A percentile compares a stretch with the other conserved stretches of the same genome.
Evolutionary conservation across 2,888 invertebrate genomes (phyloP).

Genomic region (Orchestes rusci): DNA sequence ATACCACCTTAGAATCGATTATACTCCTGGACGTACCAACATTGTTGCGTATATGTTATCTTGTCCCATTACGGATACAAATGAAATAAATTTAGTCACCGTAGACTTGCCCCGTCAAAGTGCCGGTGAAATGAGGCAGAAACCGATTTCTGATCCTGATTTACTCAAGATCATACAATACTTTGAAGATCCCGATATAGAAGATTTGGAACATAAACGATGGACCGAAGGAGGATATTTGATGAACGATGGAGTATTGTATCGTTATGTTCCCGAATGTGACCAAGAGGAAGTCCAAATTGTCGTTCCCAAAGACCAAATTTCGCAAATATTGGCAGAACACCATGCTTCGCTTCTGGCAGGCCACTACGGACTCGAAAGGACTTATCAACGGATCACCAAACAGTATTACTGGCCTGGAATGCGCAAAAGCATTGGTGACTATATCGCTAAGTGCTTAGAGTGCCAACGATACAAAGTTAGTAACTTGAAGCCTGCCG

Average conservation of each 20-base stretch:
- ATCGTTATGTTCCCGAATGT: slow-evolving; percentile 22
- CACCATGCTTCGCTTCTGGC: background rate
- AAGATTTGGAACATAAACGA: too few relatives aligned
- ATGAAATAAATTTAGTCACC: too few relatives aligned
- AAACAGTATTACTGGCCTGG: too few relatives aligned
- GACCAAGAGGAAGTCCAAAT: background rate
- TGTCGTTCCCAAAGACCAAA: too few relatives aligned
- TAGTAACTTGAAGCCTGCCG: too few relatives aligned
- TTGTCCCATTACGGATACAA: too few relatives aligned
- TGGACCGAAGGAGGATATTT: slow-evolving; percentile 28
- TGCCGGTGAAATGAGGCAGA: slow-evolving; percentile 16
- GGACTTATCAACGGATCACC: too few relatives aligned
- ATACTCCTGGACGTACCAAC: slow-evolving; percentile 1
- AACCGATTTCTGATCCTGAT: slow-evolving; percentile 26
- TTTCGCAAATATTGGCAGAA: too few relatives aligned
- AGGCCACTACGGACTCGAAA: background rate
- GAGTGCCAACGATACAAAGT: slow-evolving; percentile 31
- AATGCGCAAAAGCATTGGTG: too few relatives aligned
- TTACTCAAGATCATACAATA: slow-evolving; percentile 27
- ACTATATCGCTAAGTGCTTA: slow-evolving; percentile 27
- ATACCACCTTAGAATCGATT: background rate
- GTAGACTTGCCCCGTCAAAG: too few relatives aligned
- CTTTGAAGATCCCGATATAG: slow-evolving; percentile 17
- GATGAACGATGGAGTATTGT: slow-evolving; percentile 27
- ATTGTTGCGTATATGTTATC: slow-evolving; percentile 1